phyloP scores from a whole-genome alignment of 2,113 vertebrate genomes.

The Carassius auratus region DNA sequence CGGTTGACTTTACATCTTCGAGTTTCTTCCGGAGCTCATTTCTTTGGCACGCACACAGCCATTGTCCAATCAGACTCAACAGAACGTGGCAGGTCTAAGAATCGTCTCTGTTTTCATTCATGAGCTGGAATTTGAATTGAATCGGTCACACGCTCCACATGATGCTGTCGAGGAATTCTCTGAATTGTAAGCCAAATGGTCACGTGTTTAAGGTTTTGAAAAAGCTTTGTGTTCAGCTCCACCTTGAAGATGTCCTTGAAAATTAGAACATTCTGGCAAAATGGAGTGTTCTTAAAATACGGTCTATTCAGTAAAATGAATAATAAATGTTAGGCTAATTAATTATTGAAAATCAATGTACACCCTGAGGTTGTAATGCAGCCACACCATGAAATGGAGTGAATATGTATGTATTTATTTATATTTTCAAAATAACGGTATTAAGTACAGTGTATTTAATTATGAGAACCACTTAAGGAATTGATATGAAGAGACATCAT shows the following conservation, averaged over 20 bases:
- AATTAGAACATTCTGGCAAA: background rate
- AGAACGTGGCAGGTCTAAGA: background rate
- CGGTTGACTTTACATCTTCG: background rate
- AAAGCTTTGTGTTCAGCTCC: background rate
- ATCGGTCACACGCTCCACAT: background rate
- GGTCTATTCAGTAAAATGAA: background rate
- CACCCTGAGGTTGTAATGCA: background rate
- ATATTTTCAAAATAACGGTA: background rate
- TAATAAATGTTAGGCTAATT: background rate
- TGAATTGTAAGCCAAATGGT: background rate
- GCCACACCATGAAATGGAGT: background rate
- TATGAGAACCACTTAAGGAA: background rate
- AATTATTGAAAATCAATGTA: background rate
- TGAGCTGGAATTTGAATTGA: background rate
- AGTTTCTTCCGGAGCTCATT: constrained; percentile 7
- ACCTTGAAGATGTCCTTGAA: background rate
- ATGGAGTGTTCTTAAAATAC: background rate
- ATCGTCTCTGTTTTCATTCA: background rate
- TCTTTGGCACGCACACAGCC: background rate
- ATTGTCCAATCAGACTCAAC: background rate
- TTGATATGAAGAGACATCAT: background rate
- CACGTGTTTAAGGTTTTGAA: background rate
- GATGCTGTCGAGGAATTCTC: background rate
- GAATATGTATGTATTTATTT: background rate
- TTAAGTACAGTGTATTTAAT: background rate